Evolutionary conservation across 2,888 invertebrate genomes (phyloP).

Genomic region (Diloba caeruleocephala): DNA sequence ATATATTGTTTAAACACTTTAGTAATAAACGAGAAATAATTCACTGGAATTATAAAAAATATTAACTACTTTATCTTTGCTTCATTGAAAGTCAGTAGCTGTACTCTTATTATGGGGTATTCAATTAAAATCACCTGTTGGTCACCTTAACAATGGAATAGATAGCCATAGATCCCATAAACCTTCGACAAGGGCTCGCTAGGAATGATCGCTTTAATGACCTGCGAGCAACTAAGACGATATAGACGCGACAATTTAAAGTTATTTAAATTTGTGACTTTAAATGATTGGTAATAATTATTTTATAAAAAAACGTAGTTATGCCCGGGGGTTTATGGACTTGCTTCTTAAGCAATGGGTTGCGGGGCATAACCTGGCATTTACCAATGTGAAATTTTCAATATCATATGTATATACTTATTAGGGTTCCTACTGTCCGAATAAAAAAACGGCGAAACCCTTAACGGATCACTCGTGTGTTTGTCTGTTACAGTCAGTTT

Average conservation of each 20-base stretch:
- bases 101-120: slow-evolving; percentile 59
- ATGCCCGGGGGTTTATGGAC: too few species aligned
- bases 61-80: slow-evolving; percentile 51
- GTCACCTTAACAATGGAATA: slow-evolving; percentile 68
- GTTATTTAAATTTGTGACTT: slow-evolving; percentile 10
- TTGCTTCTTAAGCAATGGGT: too few species aligned
- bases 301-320: too few species aligned
- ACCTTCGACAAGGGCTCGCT: slow-evolving; percentile 63
- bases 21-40: slow-evolving; percentile 8
- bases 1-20: slow-evolving; percentile 11
- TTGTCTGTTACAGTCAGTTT: too few species aligned
- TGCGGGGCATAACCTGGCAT: too few species aligned
- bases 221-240: slow-evolving; percentile 61
- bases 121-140: slow-evolving; percentile 77
- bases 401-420: too few species aligned
- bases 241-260: slow-evolving; percentile 28
- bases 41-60: slow-evolving; percentile 38
- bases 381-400: too few species aligned
- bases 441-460: too few species aligned
- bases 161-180: slow-evolving; percentile 68
- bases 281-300: too few species aligned
- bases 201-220: slow-evolving; percentile 77
- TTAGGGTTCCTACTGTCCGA: too few species aligned
- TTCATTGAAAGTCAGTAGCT: slow-evolving; percentile 52
- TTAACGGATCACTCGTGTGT: too few species aligned